phyloP scores from a whole-genome alignment of 1,140 invertebrate species.

The Limonius californicus region DNA sequence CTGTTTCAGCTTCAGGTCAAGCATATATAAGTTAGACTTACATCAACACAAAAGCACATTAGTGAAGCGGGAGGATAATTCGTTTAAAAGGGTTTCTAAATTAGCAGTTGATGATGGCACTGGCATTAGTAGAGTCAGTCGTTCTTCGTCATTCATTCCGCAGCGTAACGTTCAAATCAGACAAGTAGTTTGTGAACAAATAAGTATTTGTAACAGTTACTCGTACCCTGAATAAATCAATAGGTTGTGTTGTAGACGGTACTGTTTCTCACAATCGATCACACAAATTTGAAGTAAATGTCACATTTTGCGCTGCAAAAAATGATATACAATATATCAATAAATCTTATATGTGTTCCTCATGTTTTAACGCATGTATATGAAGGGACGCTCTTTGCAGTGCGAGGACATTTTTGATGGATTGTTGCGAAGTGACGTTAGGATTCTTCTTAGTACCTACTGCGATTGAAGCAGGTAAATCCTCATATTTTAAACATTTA shows the following conservation, averaged over 20 bases:
- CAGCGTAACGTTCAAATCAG: slow-evolving; percentile 9
- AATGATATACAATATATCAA: slow-evolving; percentile 31
- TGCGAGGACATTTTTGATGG: slow-evolving; percentile 35
- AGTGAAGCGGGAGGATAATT: slow-evolving; percentile 44
- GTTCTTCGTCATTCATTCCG: slow-evolving; percentile 13
- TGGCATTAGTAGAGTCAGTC: slow-evolving; percentile 36
- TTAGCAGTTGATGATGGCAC: slow-evolving; percentile 45
- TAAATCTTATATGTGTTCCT: slow-evolving; percentile 32
- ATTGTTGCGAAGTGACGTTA: slow-evolving; percentile 19
- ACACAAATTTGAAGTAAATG: slow-evolving; percentile 30
- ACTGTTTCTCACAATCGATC: slow-evolving; percentile 35
- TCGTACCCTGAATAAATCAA: not conserved
- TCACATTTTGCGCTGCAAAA: slow-evolving; percentile 22
- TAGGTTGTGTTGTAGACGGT: not conserved
- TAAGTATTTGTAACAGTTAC: not conserved
- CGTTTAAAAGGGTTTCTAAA: slow-evolving; percentile 47
- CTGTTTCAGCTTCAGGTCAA: not conserved
- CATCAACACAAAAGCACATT: slow-evolving; percentile 43
- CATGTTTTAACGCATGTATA: slow-evolving; percentile 31
- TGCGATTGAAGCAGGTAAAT: not conserved
- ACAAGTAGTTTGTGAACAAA: slow-evolving; percentile 6
- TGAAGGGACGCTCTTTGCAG: slow-evolving; percentile 24
- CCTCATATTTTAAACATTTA: no score
- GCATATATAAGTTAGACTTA: slow-evolving; percentile 24
- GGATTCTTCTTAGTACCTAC: slow-evolving; percentile 2